Evolutionary conservation across 2,797 vertebrate species (phyloP).

Genomic region (Fringilla coelebs): DNA sequence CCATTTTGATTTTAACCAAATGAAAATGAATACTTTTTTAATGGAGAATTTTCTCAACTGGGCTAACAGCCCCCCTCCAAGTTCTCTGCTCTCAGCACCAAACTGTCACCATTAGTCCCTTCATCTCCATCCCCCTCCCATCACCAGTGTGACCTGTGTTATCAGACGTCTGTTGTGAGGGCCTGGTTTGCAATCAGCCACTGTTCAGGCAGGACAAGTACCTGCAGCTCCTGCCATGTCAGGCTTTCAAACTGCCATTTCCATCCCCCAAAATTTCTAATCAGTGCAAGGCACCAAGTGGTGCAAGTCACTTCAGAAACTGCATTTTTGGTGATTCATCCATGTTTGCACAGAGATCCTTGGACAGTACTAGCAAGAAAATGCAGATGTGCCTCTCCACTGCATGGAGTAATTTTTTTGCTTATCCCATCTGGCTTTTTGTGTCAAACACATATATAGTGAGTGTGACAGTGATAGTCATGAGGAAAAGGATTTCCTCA

Average conservation of each 20-base stretch:
- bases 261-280: background rate
- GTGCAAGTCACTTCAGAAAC: background rate
- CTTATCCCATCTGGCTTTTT: background rate
- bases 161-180: fast-evolving
- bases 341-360: background rate
- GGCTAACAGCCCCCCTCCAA: background rate
- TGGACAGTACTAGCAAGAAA: background rate
- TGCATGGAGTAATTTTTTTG: background rate
- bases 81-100: background rate
- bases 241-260: background rate
- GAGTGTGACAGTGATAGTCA: background rate
- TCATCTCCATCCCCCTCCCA: background rate
- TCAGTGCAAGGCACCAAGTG: background rate
- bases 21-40: constrained; percentile 2
- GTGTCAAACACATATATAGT: background rate
- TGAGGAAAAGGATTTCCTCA: background rate
- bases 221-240: background rate
- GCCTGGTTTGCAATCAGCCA: background rate
- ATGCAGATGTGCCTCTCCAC: background rate
- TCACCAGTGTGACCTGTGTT: background rate
- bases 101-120: background rate
- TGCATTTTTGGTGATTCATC: background rate
- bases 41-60: background rate
- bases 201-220: background rate
- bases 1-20: constrained; percentile 18